Base-by-base conservation (phyloP, 1,140 invertebrate genomes). In the Bombus picipes region DNA sequence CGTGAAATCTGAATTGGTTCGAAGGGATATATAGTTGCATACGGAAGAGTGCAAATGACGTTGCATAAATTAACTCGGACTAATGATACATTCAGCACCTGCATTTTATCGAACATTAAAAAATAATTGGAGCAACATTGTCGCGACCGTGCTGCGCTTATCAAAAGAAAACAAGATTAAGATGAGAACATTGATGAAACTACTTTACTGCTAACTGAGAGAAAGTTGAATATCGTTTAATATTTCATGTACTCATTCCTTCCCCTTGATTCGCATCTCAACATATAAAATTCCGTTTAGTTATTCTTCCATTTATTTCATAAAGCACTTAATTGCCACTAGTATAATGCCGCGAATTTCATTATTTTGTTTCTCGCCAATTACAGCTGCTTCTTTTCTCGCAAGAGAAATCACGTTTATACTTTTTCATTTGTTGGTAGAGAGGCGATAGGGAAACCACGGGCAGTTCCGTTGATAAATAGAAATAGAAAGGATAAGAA, bases 201-300 rank as follows among this genome's bases (percentile, higher is more conserved):
- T 34, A 25, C 25, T 57, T 75, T 34, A 3, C 32, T 8, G 22
- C 34, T 59, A 81, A 88, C 78, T 79, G 77, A 91, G 90, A 89
- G 92, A 91, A 92, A 93, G 90, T 91, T 41, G 78, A 71, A 86
- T 87, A 93, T 93, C 93, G 91, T 94, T 92, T 91, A 88, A 90
- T 10, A 65, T n/a, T 92, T 89, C 90, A 65, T 43, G 82, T 83
- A 70, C 80, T 81, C 59, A 75, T 71, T 77, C 75, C 65, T 78
- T 41, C 43, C 34, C 28, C 47, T 22, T 53, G 87, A 37, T 59
- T 79, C 70, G 8, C 41, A 15, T 1, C 8, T 47, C n/a, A 9
- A 43, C 12, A 43, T 32, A 25, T 10, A 25, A 53, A 47, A 75
- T 22, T 75, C 34, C 32, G 34, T 34, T 18, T 9, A 28, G 13